Evolutionary conservation across 2,797 vertebrate species (phyloP).

Genomic region (Sebastes hubbsi): DNA sequence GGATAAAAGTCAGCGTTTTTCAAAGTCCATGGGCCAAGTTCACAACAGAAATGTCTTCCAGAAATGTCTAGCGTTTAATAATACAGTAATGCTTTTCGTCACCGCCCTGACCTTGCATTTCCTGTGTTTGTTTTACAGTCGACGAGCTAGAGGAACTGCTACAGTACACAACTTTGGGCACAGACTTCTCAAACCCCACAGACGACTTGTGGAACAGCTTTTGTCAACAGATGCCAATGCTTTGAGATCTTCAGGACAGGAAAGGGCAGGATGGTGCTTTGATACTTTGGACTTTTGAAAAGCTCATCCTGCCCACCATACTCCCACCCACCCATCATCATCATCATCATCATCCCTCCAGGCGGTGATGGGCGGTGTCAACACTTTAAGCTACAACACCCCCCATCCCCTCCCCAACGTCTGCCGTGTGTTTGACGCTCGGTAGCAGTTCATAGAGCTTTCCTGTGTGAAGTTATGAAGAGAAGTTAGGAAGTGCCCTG

Average conservation of each 20-base stretch:
- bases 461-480: conserved; percentile 29
- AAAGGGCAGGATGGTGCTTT: conserved; percentile 7
- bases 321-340: not conserved
- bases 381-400: not conserved
- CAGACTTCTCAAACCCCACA: not conserved
- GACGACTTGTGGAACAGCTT: conserved; percentile 26
- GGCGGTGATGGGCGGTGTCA: not conserved
- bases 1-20: not conserved
- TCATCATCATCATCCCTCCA: not conserved
- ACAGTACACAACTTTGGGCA: conserved; percentile 66
- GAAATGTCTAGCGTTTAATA: not conserved
- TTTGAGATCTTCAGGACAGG: conserved; percentile 9
- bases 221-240: not conserved
- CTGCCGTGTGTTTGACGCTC: not conserved
- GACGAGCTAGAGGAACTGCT: conserved; percentile 69
- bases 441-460: not conserved
- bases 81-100: not conserved
- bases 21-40: not conserved
- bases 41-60: not conserved
- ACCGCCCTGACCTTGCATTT: conserved; percentile 17
- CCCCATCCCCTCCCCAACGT: too few species aligned
- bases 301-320: not conserved
- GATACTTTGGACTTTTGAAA: conserved; percentile 40
- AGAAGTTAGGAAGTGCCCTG: conserved; percentile 20
- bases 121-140: conserved; percentile 41